Evolutionary conservation across 2,797 vertebrate genomes (phyloP).

Genomic region (Fistularia commersonii): DNA sequence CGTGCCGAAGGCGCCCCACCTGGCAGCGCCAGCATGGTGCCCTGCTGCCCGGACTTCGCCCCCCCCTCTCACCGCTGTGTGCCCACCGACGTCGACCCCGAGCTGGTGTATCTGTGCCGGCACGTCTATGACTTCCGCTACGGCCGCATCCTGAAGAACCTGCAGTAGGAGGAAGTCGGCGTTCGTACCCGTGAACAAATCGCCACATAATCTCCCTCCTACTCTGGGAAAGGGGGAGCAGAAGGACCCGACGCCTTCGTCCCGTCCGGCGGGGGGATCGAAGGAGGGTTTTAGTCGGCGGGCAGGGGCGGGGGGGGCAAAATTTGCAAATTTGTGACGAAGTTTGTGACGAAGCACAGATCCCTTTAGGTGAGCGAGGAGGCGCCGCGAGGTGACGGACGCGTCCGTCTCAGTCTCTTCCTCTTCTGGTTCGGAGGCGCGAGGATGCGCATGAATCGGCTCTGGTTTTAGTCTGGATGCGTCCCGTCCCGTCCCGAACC

Average conservation of each 20-base stretch:
- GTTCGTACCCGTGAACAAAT: conserved; percentile 20
- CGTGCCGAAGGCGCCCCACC: conserved; percentile 85
- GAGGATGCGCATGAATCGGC: conserved; percentile 19
- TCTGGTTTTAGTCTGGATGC: conserved; percentile 21
- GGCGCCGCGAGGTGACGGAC: conserved; percentile 12
- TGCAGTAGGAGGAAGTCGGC: conserved; percentile 78
- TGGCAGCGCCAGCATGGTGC: conserved; percentile 84
- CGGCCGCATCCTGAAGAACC: conserved; percentile 97
- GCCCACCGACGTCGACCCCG: conserved; percentile 90
- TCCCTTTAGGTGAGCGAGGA: conserved; percentile 52
- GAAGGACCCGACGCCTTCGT: conserved; percentile 24
- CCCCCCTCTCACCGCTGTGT: conserved; percentile 93
- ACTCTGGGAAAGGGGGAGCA: conserved; percentile 3
- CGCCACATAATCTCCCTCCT: conserved; percentile 9
- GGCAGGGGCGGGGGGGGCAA: conserved; percentile 4
- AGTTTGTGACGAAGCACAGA: conserved; percentile 58
- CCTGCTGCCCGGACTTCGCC: conserved; percentile 85
- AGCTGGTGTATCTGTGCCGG: conserved; percentile 96
- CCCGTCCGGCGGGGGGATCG: not conserved
- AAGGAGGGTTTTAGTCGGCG: conserved; percentile 14
- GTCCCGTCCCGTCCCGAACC: not conserved
- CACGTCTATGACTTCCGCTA: conserved; percentile 98
- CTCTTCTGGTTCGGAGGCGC: conserved; percentile 14
- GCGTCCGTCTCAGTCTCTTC: conserved; percentile 31
- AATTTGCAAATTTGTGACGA: conserved; percentile 10